Evolutionary conservation across 2,888 invertebrate genomes (phyloP), one percentile per base, ranked within the genome.

Genomic region (Acleris laterana): DNA sequence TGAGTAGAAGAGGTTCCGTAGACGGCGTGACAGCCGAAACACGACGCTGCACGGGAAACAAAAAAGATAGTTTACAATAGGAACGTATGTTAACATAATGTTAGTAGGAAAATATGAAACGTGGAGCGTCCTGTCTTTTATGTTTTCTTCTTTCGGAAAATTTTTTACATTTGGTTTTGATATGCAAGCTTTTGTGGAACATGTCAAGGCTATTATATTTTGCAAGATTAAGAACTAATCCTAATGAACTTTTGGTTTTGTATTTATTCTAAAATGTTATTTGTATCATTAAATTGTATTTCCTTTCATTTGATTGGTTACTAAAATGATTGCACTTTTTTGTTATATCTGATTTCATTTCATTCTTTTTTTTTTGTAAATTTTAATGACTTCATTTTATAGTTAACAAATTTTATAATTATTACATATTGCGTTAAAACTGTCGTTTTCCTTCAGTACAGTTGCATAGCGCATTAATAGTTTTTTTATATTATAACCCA

Each of bases 1-100:
- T 75, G 77, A 84, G 66, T 71, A 75, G 79, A 78, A 80, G 77
- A 74, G 77, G 73, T 75, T 72, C 73, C 73, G 75, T 68, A 68
- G 70, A 72, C 73, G 69, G 60, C 74, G 74, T 83, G 84, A 83
- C 84, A 84, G 78, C 83, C 76, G 71, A 76, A 80, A 81, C 78
- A 77, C 71, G 77, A 75, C 68, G 71, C 69, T 73, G 53, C 70
- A 71, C 20, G 63, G 62, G 72, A 76, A 76, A 78, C 70, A 74
- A 79, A 70, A 73, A 73, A 73, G 69, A 75, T 69, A 70, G 74
- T 78, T 81, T 77, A 74, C 79, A 80, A 80, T 80, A 80, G 78
- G 76, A 78, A 77, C 75, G 76, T 75, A 75, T 74, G 73, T 69
- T 71, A 81, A 77, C 75, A 80, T 65, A 80, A 72, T 76, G 78